Evolutionary conservation across 2,888 invertebrate species (phyloP), one percentile per base, ranked within the genome.

Genomic region (Kuschelorhynchus macadamiae): DNA sequence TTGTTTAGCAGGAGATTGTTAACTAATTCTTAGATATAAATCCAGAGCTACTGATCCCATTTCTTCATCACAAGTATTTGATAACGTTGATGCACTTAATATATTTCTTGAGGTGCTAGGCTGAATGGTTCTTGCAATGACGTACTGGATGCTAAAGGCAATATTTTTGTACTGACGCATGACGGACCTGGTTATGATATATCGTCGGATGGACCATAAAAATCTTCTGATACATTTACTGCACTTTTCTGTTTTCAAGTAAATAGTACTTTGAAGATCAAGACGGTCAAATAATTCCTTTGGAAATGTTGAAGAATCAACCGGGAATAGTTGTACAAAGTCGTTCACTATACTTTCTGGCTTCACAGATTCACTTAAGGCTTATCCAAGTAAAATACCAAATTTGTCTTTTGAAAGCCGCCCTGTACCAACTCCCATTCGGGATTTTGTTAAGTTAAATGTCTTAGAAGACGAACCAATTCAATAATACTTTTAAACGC

Each of bases 381-480:
- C 36, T 36, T 36, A 11, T 36, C 36, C 36, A 36, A 36, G 36
- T n/a, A 36, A 36, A 36, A 36, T 12, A 36, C 36, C 36, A 3
- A 36, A 36, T 12, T 36, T 11, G 11, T 36, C 36, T 36, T 36
- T 36, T 11, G n/a, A 3, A 12, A 36, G 36, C 11, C 32, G 32
- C 5, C 7, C 5, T 9, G 7, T 32, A 8, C 32, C 32, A 32
- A 8, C 7, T 8, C 36, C 36, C 11, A 36, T 36, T 36, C 11
- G 36, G 11, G 36, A 36, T 12, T 36, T 36, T 36, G 5, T 12
- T n/a, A 30, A 1, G 57, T 46, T 30, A 46, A 32, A 18, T 46
- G 32, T 1, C 32, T 46, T 49, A 49, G 49, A 12, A 60, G 11
- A 9, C 20, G 30, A 9, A 57, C 21, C 1, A 57, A 9, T 1